These are phyloP conservation scores for Drosophila diplacantha DNA, from an alignment of 2,888 invertebrate species.

Conservation along the genomic window DNA sequence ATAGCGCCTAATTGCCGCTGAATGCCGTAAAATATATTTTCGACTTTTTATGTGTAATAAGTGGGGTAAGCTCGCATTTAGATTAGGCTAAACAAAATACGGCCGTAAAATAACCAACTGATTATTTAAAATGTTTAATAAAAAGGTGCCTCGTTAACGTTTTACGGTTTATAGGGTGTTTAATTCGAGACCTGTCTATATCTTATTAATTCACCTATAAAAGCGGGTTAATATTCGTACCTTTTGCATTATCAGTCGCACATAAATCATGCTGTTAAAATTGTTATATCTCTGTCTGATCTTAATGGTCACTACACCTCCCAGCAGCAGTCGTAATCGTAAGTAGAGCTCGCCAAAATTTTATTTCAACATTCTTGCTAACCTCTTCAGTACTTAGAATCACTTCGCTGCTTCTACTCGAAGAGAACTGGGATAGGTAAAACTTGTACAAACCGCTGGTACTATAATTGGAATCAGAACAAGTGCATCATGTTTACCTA, in stretches of 20 bases:
- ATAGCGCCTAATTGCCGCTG: constrained; percentile 14
- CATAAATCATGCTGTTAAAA: constrained; percentile 33
- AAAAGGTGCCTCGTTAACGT: background rate
- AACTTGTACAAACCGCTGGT: background rate
- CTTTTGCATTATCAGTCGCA: constrained; percentile 24
- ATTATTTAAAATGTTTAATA: constrained; percentile 10
- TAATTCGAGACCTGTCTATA: background rate
- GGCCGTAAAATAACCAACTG: constrained; percentile 3
- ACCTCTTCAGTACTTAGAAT: background rate
- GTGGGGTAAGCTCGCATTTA: constrained; percentile 15
- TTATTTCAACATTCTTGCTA: background rate
- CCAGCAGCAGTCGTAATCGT: constrained; percentile 5
- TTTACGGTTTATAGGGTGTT: constrained; percentile 26
- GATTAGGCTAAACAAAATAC: constrained; percentile 8
- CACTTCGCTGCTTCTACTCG: background rate
- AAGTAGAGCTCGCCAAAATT: constrained; percentile 1
- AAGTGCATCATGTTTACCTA: background rate
- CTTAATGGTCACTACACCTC: constrained; percentile 16
- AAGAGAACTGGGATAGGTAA: background rate
- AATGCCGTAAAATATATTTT: constrained; percentile 9
- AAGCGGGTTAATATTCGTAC: constrained; percentile 21
- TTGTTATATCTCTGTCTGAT: constrained; percentile 27
- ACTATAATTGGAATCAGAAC: background rate
- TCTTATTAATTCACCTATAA: constrained; percentile 27
- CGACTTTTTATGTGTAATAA: constrained; percentile 1